phyloP scores from a whole-genome alignment of 2,888 invertebrate genomes.

The Amiota minor region DNA sequence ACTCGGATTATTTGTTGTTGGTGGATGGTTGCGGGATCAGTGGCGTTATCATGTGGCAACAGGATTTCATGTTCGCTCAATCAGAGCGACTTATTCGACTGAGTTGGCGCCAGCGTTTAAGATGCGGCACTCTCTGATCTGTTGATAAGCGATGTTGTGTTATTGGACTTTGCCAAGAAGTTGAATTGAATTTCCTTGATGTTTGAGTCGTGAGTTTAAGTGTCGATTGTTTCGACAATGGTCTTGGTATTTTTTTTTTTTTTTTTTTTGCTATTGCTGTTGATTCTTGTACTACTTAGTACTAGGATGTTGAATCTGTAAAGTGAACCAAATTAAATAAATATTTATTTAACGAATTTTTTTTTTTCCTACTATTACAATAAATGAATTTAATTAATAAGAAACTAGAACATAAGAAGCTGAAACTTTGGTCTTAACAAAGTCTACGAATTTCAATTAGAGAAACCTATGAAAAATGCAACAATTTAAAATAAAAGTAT shows the following conservation, averaged over 20 bases:
- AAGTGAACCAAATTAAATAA: no score
- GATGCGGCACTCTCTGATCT: constrained; percentile 73
- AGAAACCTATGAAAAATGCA: no score
- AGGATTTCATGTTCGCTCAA: constrained; percentile 60
- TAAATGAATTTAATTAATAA: no score
- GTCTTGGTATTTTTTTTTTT: not conserved
- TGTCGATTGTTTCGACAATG: constrained; percentile 21
- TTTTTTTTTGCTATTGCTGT: not conserved
- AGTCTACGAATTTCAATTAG: no score
- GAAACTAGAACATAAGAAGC: no score
- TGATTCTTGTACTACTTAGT: not conserved
- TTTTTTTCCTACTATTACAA: no score
- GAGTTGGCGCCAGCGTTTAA: constrained; percentile 73
- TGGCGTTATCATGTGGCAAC: constrained; percentile 28
- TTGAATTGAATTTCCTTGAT: not conserved
- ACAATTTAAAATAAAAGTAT: no score
- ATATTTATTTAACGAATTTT: no score
- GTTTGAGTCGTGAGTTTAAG: constrained; percentile 25
- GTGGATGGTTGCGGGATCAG: constrained; percentile 25
- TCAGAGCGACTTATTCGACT: constrained; percentile 66
- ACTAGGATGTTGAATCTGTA: not conserved
- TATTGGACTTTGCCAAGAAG: constrained; percentile 32
- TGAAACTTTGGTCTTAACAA: no score
- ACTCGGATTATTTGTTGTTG: constrained; percentile 31
- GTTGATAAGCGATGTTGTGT: constrained; percentile 64